Evolutionary conservation across 2,797 vertebrate species (phyloP).

Genomic region (Amniataba percoides): DNA sequence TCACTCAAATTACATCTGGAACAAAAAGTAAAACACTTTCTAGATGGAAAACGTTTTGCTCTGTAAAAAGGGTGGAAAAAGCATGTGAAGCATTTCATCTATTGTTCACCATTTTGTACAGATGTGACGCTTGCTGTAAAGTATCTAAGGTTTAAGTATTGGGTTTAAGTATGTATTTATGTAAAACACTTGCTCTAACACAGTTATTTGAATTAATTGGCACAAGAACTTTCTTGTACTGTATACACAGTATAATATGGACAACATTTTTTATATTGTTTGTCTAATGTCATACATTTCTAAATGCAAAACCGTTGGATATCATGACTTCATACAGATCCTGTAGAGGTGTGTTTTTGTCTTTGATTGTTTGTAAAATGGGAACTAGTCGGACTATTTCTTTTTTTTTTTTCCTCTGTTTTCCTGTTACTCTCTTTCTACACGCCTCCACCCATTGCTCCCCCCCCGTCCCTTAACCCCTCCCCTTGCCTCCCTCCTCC

Average conservation of each 20-base stretch:
- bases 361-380: constrained; percentile 31
- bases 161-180: no score
- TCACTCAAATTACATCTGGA: constrained; percentile 1
- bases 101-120: neutral
- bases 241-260: neutral
- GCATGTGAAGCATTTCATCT: neutral
- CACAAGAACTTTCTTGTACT: neutral
- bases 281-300: neutral
- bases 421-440: constrained; percentile 15
- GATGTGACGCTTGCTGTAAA: neutral
- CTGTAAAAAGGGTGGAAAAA: neutral
- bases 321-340: neutral
- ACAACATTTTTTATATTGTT: neutral
- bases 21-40: neutral
- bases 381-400: constrained; percentile 28
- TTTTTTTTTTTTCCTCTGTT: constrained; percentile 21
- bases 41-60: neutral
- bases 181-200: neutral
- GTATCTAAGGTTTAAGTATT: neutral
- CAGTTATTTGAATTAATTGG: neutral
- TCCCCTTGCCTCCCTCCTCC: constrained; percentile 1
- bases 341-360: constrained; percentile 2
- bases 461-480: neutral
- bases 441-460: constrained; percentile 23
- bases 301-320: neutral